phyloP scores from a whole-genome alignment of 2,888 invertebrate genomes.

The Lithophane socia region DNA sequence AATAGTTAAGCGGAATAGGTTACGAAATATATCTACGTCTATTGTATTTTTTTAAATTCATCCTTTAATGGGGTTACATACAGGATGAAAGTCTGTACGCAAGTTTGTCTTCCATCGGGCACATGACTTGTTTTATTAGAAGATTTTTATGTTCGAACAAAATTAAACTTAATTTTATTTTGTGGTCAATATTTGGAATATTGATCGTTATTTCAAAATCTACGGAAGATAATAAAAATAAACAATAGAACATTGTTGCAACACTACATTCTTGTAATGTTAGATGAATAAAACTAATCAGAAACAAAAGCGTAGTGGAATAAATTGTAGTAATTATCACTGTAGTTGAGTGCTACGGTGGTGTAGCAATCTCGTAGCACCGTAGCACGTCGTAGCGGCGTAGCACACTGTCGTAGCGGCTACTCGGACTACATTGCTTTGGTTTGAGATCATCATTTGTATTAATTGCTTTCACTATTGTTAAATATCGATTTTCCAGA shows the following conservation, averaged over 20 bases:
- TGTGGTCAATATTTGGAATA: neutral
- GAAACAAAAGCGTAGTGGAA: neutral
- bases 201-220: neutral
- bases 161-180: slow-evolving; percentile 1
- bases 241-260: neutral
- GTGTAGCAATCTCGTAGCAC: slow-evolving; percentile 27
- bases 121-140: neutral
- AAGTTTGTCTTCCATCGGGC: neutral
- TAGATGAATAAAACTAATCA: neutral
- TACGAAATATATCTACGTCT: no score
- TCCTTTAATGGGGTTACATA: neutral
- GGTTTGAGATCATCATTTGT: neutral
- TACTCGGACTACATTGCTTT: neutral
- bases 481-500: neutral
- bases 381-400: neutral
- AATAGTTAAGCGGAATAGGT: no score
- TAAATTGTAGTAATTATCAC: neutral
- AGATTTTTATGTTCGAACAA: neutral
- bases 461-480: neutral
- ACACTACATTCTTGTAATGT: neutral
- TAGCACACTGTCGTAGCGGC: neutral
- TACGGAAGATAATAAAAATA: neutral
- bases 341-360: neutral
- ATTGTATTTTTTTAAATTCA: no score
- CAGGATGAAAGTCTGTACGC: neutral